Base-by-base conservation (phyloP, 2,888 invertebrate genomes). In the Machimus rusticus region DNA sequence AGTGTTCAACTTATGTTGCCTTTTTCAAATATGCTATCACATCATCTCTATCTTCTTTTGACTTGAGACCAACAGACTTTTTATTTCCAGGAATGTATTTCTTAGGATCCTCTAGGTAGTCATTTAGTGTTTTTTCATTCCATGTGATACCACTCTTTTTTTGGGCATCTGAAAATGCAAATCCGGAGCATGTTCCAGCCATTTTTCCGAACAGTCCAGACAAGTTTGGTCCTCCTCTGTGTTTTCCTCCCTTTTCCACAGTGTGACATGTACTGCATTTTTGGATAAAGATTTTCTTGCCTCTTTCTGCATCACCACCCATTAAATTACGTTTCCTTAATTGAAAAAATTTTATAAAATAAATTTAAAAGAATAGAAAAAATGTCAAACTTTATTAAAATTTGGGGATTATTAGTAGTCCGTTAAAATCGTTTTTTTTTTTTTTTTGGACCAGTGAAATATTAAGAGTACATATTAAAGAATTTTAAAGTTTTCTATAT, bases 51-150 rank as follows among this genome's bases (percentile, higher is more conserved):
- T 99, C 99, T 87, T 96, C 95, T 19, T 96, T 95, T 93, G 99
- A 99, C 94, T 99, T 99, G 90, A 99, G 93, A 89, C 99, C 99
- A 89, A 98, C 98, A 91, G 99, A 99, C 91, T 99, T 99, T 93
- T 99, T 99, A 88, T 99, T 99, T 89, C 99, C 99, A 86, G 99
- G 99, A 94, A 99, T 99, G 94, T 97, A 99, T 93, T 99, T 99
- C 94, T 99, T 99, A 87, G 99, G 99, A 93, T 99, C 99, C 93
- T 98, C 98, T 90, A 99, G 94, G 93, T 99, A 99, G 90, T 96
- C 96, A 91, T 98, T 98, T 31, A 99, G 94, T 0, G 98, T 99
- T 86, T 98, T 98, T 79, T 96, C 96, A 90, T 93, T 95, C 99
- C 99, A 99, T 89, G 96, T 96, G 91, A 99, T 98, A 96, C 98